Conservation (phyloP, 1,140 invertebrate species). For the Uloborus diversus region DNA sequence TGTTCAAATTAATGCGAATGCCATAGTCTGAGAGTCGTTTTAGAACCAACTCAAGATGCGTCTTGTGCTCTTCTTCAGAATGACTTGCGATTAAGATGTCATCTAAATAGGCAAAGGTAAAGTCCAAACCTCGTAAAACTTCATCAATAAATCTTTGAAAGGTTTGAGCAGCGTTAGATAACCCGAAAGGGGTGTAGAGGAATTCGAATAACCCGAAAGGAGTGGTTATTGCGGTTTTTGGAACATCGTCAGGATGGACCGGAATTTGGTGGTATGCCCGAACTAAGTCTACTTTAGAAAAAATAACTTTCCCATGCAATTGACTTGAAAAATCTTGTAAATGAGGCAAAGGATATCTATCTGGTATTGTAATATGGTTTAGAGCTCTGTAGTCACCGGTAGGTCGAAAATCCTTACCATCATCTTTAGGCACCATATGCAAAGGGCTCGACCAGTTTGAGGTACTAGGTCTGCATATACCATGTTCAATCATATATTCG, state of each 20-base stretch:
- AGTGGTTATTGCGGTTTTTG: constrained; percentile 65
- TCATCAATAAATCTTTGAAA: constrained; percentile 69
- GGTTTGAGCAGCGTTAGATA: constrained; percentile 66
- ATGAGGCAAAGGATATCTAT: constrained; percentile 58
- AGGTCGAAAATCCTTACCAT: constrained; percentile 46
- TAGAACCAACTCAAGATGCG: constrained; percentile 63
- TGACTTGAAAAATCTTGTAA: too few relatives aligned
- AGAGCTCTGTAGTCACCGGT: constrained; percentile 58
- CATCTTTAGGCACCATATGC: constrained; percentile 58
- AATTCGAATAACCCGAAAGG: constrained; percentile 60
- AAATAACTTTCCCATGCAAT: constrained; percentile 45
- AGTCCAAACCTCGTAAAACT: constrained; percentile 64
- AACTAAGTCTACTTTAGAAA: constrained; percentile 60
- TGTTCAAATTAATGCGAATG: constrained; percentile 61
- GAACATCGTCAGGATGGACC: constrained; percentile 60
- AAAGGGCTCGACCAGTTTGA: constrained; percentile 27
- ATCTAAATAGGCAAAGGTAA: constrained; percentile 67
- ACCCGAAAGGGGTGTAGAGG: constrained; percentile 65
- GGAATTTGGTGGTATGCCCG: constrained; percentile 57
- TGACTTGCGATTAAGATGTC: constrained; percentile 68
- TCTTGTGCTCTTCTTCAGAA: constrained; percentile 61
- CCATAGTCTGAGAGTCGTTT: constrained; percentile 60
- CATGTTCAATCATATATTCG: constrained; percentile 1
- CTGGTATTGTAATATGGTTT: constrained; percentile 55
- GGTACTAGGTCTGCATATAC: neutral